Base-by-base conservation (phyloP, 2,888 invertebrate species). In the Alentia gelatinosa region DNA sequence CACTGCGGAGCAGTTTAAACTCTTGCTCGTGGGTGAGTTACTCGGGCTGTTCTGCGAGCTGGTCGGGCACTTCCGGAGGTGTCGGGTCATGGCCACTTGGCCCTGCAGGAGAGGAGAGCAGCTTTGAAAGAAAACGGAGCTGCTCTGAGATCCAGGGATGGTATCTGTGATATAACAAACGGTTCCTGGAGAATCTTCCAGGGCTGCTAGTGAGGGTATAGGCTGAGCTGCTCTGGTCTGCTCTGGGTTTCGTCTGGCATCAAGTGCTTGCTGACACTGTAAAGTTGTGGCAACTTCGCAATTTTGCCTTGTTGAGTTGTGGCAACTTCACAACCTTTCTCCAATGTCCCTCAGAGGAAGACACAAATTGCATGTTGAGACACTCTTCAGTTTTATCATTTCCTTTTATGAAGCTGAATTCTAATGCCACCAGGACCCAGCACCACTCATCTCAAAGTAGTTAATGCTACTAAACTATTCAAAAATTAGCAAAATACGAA, bases 1-100 rank as follows among this genome's bases (percentile, higher is more conserved):
- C 68, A 68, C 68, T 68, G 68, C 33, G n/a, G 68, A 68, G 68
- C 26, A 68, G 68, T 68, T 68, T 68, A 68, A 68, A 68, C 68
- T 68, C 68, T 30, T 68, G 68, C 68, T 30, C 33, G 12, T 30
- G 15, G 68, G 68, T 68, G 68, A 68, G 68, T 12, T 56, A n/a
- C 56, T 56, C 56, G 56, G n/a, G 56, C 56, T 56, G 56, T n/a
- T 56, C 56, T n/a, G n/a, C 19, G 56, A 56, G 56, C 56, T 56
- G 56, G 23, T 9, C 56, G 19, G 19, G 5, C 5, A n/a, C 56
- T 56, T 56, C 56, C 56, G 56, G 56, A 56, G 56, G 56, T 56
- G 56, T 56, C 56, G 56, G 56, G 56, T 56, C 56, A 56, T 56
- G 56, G 56, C 5, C 56, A 56, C 56, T 56, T 56, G 56, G 56